phyloP scores from a whole-genome alignment of 2,113 vertebrate species.

The Macrotis lagotis region DNA sequence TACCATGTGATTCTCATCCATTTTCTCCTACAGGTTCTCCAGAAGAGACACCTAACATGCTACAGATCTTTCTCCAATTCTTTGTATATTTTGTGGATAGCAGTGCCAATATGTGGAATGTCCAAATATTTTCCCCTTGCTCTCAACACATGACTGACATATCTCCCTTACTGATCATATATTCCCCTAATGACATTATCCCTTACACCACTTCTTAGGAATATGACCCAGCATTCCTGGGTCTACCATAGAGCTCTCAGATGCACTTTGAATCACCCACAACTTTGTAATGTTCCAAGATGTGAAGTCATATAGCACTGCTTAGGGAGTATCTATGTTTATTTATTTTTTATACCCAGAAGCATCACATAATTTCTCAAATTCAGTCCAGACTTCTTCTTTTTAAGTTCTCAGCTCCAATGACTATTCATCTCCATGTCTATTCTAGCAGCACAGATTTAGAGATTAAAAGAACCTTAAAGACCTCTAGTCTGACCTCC shows the following conservation, averaged over 20 bases:
- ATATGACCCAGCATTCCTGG: background rate
- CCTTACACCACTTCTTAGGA: background rate
- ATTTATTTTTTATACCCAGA: background rate
- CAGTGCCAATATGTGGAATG: background rate
- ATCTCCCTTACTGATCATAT: background rate
- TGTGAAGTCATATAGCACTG: background rate
- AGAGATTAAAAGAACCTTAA: background rate
- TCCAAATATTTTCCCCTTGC: background rate
- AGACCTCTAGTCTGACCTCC: background rate
- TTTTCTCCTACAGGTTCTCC: background rate
- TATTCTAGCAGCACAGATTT: background rate
- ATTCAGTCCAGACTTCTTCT: background rate
- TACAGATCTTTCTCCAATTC: background rate
- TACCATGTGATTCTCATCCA: background rate
- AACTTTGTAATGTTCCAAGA: background rate
- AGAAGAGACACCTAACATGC: background rate
- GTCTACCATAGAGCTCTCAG: background rate
- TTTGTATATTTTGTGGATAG: background rate
- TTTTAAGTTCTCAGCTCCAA: background rate
- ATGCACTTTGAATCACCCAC: background rate
- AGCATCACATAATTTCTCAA: background rate
- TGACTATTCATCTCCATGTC: background rate
- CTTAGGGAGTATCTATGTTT: background rate
- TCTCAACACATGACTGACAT: background rate
- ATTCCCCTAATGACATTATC: background rate